Conservation (phyloP, 2,888 invertebrate genomes). For the Campoplex nolae region DNA sequence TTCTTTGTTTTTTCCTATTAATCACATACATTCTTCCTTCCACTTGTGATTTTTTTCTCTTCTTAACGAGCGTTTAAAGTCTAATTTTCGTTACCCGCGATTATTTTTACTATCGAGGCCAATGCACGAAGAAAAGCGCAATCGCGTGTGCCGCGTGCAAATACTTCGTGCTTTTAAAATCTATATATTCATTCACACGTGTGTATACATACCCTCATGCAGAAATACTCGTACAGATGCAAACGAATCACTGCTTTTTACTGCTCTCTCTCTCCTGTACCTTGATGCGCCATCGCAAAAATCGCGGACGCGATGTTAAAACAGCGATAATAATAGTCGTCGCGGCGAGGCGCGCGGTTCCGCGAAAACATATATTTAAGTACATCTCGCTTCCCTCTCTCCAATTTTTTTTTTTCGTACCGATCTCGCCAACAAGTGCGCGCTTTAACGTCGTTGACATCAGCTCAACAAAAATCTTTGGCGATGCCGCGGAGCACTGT, state of each 20-base stretch:
- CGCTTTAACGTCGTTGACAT: slow-evolving; percentile 31
- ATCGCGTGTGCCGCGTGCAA: slow-evolving; percentile 61
- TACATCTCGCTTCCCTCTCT: background rate
- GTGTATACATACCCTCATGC: background rate
- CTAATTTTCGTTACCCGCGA: slow-evolving; percentile 63
- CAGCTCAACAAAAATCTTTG: slow-evolving; percentile 16
- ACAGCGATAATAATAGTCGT: slow-evolving; percentile 67
- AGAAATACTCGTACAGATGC: slow-evolving; percentile 1
- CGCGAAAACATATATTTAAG: slow-evolving; percentile 49
- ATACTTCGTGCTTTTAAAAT: slow-evolving; percentile 19
- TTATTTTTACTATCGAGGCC: slow-evolving; percentile 75
- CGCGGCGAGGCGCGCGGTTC: slow-evolving; percentile 60
- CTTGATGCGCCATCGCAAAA: slow-evolving; percentile 67
- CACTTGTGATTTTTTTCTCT: slow-evolving; percentile 17
- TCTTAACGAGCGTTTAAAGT: slow-evolving; percentile 13
- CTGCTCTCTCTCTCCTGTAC: slow-evolving; percentile 43
- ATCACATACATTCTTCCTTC: slow-evolving; percentile 10
- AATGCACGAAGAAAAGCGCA: slow-evolving; percentile 56
- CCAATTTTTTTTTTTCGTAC: background rate
- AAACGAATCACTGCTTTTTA: slow-evolving; percentile 6
- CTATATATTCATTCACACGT: slow-evolving; percentile 32
- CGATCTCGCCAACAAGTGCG: background rate
- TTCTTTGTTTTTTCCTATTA: slow-evolving; percentile 10
- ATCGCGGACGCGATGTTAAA: slow-evolving; percentile 63
- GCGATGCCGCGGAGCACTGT: background rate